phyloP scores from a whole-genome alignment of 2,797 vertebrate species.

The Lithobates sylvaticus region DNA sequence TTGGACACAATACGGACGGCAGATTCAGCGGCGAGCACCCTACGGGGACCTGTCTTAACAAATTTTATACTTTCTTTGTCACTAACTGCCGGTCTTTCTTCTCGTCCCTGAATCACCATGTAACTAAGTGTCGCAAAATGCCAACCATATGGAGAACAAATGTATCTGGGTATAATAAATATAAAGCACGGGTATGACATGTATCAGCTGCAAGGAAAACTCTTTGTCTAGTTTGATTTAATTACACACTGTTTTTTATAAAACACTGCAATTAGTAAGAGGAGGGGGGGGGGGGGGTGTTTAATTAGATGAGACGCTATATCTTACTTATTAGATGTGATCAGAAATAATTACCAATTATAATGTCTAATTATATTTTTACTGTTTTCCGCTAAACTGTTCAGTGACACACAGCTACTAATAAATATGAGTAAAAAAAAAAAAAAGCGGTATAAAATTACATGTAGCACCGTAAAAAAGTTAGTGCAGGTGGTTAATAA shows the following conservation, averaged over 20 bases:
- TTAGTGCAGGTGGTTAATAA: conserved; percentile 22
- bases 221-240: conserved; percentile 59
- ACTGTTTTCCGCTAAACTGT: conserved; percentile 51
- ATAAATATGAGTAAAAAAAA: conserved; percentile 31
- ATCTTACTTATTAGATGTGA: conserved; percentile 50
- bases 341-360: conserved; percentile 59
- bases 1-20: conserved; percentile 69
- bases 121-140: conserved; percentile 70
- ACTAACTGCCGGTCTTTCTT: conserved; percentile 66
- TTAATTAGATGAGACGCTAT: conserved; percentile 53
- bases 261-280: conserved; percentile 63
- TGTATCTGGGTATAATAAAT: conserved; percentile 67
- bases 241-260: conserved; percentile 53
- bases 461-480: background rate
- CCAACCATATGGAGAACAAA: conserved; percentile 66
- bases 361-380: conserved; percentile 58
- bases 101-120: conserved; percentile 66
- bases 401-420: conserved; percentile 51
- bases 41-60: conserved; percentile 70
- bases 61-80: conserved; percentile 66
- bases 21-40: conserved; percentile 67
- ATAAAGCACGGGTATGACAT: conserved; percentile 68
- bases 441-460: conserved; percentile 7
- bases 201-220: conserved; percentile 63
- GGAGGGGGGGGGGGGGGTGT: conserved; percentile 33